Evolutionary conservation across 2,797 vertebrate genomes (phyloP).

Genomic region (Artibeus lituratus): DNA sequence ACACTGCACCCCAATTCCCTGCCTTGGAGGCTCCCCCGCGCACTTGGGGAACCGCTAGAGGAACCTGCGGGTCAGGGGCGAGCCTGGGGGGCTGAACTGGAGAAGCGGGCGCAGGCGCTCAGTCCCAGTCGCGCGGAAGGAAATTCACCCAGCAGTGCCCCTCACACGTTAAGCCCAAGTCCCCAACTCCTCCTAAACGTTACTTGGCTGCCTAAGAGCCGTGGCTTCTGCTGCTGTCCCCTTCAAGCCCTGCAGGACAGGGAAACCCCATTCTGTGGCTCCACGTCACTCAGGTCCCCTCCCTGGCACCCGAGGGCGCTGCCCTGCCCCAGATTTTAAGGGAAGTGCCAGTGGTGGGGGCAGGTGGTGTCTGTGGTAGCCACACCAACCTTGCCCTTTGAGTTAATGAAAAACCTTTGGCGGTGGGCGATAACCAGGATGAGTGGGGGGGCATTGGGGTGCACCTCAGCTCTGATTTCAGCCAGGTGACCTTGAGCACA

Average conservation of each 20-base stretch:
- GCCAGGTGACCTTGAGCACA: conserved; percentile 67
- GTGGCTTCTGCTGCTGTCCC: neutral
- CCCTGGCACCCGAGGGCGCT: conserved; percentile 42
- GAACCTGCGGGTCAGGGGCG: neutral
- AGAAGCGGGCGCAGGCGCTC: neutral
- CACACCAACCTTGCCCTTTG: neutral
- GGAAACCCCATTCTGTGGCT: conserved; percentile 51
- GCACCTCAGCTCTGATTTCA: neutral
- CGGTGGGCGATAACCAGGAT: neutral
- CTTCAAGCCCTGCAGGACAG: conserved; percentile 19
- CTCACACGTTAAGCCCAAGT: neutral
- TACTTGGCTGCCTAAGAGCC: conserved; percentile 38
- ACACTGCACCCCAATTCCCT: neutral
- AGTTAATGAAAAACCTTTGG: neutral
- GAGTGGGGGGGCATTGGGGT: neutral
- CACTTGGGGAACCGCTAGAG: neutral
- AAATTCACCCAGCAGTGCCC: neutral
- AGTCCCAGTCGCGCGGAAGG: neutral
- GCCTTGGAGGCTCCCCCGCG: neutral
- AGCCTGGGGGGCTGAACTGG: neutral
- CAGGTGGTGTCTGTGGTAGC: neutral
- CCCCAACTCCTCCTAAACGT: neutral
- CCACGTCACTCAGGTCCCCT: conserved; percentile 64
- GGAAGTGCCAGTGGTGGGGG: neutral
- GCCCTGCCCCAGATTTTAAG: conserved; percentile 8